Evolutionary conservation across 2,888 invertebrate species (phyloP).

Genomic region (Anaspis maculata): DNA sequence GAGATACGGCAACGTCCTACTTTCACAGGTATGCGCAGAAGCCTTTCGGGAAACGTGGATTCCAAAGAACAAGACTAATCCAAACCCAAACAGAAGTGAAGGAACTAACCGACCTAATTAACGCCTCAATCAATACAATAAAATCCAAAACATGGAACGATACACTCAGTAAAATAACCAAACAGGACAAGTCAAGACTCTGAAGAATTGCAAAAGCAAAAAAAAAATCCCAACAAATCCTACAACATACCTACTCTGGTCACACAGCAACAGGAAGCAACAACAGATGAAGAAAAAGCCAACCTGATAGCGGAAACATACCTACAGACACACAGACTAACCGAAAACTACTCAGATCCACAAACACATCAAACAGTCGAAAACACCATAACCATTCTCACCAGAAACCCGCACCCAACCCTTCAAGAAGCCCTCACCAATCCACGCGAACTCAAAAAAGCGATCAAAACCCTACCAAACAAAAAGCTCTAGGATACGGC

Average conservation of each 20-base stretch:
- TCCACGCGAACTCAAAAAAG: not conserved
- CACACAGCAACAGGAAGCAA: not conserved
- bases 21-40: too few species aligned
- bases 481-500: not conserved
- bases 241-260: not conserved
- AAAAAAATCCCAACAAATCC: not conserved
- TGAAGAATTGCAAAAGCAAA: not conserved
- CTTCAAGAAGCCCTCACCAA: not conserved
- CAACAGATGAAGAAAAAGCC: not conserved
- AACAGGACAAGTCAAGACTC: not conserved
- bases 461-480: not conserved
- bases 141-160: not conserved
- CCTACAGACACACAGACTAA: not conserved
- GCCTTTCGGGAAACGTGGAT: too few species aligned
- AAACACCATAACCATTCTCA: not conserved
- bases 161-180: not conserved
- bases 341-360: not conserved
- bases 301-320: not conserved
- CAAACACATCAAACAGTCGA: not conserved
- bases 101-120: not conserved
- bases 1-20: too few species aligned
- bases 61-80: not conserved
- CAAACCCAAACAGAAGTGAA: not conserved
- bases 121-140: not conserved
- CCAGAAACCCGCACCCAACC: not conserved